Percentiles rank a stretch among this genome's conserved stretches.
Conservation (phyloP, 2,888 invertebrate species). For the Pachliopta kotzebuea region DNA sequence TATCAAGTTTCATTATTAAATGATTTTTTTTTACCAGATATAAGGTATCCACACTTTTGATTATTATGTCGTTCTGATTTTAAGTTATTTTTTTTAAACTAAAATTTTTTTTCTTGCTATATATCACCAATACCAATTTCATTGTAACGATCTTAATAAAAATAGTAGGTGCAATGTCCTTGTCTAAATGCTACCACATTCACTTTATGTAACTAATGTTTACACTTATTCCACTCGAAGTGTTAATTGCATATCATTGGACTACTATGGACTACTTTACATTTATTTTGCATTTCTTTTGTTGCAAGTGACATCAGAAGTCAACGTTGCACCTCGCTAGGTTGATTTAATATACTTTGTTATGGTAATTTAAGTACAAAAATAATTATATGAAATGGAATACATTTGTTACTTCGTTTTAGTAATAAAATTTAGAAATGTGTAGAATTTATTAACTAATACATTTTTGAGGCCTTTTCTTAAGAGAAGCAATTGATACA, state of each 20-base stretch:
- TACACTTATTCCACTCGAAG: neutral
- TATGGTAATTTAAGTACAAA: too few relatives aligned
- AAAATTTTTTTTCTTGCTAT: neutral
- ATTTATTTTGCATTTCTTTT: conserved; percentile 23
- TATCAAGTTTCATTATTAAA: neutral
- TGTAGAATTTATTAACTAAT: too few relatives aligned
- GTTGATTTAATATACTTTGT: neutral
- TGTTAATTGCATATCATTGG: conserved; percentile 12
- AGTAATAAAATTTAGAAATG: too few relatives aligned
- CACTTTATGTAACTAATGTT: neutral
- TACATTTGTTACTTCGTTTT: too few relatives aligned
- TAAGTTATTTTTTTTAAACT: neutral
- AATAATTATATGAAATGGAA: too few relatives aligned
- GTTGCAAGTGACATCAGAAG: conserved; percentile 12
- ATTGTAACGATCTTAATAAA: neutral
- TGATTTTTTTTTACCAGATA: neutral
- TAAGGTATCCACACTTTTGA: neutral
- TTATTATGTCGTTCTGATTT: too few relatives aligned
- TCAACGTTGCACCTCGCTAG: conserved; percentile 4
- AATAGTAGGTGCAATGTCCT: neutral
- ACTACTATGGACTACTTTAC: conserved; percentile 13
- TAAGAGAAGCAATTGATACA: too few relatives aligned
- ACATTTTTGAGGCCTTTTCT: too few relatives aligned
- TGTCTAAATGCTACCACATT: neutral
- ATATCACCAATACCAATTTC: neutral